Evolutionary conservation across 2,113 vertebrate species (phyloP).

Genomic region (Crotalus horridus): DNA sequence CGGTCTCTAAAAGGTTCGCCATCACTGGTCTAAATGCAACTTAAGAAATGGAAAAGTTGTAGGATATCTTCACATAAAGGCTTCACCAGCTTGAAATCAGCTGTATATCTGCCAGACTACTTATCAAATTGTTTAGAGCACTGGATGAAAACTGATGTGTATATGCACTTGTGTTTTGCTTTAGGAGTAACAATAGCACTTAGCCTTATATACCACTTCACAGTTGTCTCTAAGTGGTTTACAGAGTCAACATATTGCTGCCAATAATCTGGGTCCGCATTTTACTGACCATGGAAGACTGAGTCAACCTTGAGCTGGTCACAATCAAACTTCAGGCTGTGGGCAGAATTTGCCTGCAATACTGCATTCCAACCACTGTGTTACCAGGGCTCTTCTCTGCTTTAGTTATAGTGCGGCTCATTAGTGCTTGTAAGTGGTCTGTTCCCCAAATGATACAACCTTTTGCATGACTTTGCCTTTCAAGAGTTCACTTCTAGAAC

Average conservation of each 20-base stretch:
- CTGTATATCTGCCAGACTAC: not conserved
- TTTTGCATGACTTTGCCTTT: not conserved
- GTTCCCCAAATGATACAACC: not conserved
- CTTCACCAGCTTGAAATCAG: not conserved
- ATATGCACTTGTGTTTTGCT: not conserved
- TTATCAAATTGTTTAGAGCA: not conserved
- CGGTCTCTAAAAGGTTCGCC: too few relatives aligned
- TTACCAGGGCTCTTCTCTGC: not conserved
- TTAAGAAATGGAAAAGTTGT: not conserved
- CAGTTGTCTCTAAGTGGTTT: not conserved
- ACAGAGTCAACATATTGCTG: not conserved
- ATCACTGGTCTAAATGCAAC: too few relatives aligned
- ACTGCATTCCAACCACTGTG: not conserved
- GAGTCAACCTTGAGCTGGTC: not conserved
- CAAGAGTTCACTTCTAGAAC: not conserved
- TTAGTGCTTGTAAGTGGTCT: not conserved
- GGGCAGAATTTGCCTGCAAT: not conserved
- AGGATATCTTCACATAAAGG: not conserved
- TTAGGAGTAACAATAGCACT: not conserved
- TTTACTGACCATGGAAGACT: not conserved
- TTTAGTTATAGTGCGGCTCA: not conserved
- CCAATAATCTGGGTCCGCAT: not conserved
- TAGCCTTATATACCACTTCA: not conserved
- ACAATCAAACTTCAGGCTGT: not conserved
- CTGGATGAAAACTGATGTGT: not conserved